Percentiles rank a stretch among this genome's conserved stretches.
Evolutionary conservation across 2,888 invertebrate genomes (phyloP).

Genomic region (Drosophila pseudotalamancana): DNA sequence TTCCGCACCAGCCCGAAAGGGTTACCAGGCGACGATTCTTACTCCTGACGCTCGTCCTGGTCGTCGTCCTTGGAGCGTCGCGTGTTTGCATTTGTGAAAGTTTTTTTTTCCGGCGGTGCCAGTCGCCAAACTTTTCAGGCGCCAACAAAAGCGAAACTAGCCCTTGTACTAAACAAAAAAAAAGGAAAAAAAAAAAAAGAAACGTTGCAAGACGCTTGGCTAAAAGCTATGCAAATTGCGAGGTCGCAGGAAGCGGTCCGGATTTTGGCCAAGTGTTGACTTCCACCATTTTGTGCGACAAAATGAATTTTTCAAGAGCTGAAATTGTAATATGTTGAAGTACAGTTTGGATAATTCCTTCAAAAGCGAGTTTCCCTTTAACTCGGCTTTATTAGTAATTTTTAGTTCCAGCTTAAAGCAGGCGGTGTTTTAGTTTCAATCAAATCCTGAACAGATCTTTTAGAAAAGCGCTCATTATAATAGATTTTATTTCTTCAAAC

Average conservation of each 20-base stretch:
- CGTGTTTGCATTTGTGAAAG: constrained; percentile 55
- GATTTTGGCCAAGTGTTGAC: constrained; percentile 55
- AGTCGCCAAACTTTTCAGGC: constrained; percentile 72
- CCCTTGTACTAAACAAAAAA: constrained; percentile 16
- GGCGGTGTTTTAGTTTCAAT: no score
- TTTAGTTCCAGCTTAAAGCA: no score
- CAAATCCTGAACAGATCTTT: no score
- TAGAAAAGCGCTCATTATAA: background rate
- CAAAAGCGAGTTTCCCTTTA: no score
- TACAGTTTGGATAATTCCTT: no score
- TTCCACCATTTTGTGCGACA: constrained; percentile 37
- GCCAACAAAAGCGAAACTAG: constrained; percentile 61
- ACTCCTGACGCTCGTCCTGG: background rate
- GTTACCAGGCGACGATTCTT: constrained; percentile 25
- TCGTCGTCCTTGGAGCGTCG: constrained; percentile 22
- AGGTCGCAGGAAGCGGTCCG: background rate
- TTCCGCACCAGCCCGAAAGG: constrained; percentile 40
- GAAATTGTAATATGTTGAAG: no score
- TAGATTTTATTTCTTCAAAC: background rate
- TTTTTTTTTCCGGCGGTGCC: constrained; percentile 51
- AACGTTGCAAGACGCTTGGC: constrained; percentile 27
- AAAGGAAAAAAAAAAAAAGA: constrained; percentile 11
- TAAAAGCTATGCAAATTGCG: constrained; percentile 73
- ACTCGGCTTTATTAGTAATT: no score
- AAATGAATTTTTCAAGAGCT: constrained; percentile 43